Conservation (phyloP, 1,140 invertebrate genomes). For the Tigriopus japonicus region DNA sequence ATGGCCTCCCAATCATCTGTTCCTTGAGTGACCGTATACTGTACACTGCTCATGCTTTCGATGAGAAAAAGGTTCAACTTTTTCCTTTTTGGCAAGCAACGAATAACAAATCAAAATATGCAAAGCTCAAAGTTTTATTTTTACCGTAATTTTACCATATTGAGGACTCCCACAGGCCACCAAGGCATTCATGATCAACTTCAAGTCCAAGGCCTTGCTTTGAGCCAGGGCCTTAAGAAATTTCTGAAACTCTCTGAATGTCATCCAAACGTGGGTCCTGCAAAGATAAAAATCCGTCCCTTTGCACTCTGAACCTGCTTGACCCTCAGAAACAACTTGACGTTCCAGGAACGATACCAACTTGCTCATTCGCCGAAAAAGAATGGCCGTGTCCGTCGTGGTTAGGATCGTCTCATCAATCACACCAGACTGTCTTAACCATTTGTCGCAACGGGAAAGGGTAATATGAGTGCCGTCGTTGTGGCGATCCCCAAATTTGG, state of each 20-base stretch:
- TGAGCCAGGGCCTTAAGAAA: neutral
- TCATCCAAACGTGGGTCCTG: neutral
- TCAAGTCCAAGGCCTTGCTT: neutral
- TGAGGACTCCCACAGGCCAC: too few relatives aligned
- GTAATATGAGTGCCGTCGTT: neutral
- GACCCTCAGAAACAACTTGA: neutral
- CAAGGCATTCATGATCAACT: too few relatives aligned
- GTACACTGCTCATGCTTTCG: too few relatives aligned
- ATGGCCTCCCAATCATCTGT: too few relatives aligned
- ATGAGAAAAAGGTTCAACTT: too few relatives aligned
- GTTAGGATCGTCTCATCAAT: neutral
- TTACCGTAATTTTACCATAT: too few relatives aligned
- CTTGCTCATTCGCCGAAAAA: neutral
- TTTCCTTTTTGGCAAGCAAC: too few relatives aligned
- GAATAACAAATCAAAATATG: too few relatives aligned
- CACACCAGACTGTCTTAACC: neutral
- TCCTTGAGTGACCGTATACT: too few relatives aligned
- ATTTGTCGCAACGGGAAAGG: neutral
- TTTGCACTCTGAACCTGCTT: neutral
- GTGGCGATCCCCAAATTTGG: neutral
- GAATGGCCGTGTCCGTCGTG: neutral
- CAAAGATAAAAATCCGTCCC: neutral
- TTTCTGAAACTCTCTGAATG: neutral
- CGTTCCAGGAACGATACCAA: neutral
- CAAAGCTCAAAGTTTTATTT: too few relatives aligned